phyloP scores from a whole-genome alignment of 2,888 invertebrate species.

The Argyresthia goedartella region DNA sequence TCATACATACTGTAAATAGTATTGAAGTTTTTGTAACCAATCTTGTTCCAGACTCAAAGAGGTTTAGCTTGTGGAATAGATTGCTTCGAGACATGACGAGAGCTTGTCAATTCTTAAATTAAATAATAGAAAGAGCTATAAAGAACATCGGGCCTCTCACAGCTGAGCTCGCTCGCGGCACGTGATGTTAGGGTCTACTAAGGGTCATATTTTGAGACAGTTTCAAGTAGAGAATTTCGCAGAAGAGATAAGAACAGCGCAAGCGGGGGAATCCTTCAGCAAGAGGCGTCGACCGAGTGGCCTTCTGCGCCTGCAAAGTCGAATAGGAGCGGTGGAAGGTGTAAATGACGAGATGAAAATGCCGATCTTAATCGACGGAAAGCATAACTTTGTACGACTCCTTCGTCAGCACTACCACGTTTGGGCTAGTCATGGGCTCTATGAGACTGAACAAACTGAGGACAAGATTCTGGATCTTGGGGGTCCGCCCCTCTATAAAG shows the following conservation, averaged over 20 bases:
- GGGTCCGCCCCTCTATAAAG: slow-evolving; percentile 11
- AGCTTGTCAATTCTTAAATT: too few relatives aligned
- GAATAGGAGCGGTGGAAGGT: not conserved
- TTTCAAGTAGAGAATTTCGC: not conserved
- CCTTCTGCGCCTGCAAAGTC: not conserved
- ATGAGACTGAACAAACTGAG: slow-evolving; percentile 15
- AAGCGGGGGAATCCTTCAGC: not conserved
- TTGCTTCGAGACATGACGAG: too few relatives aligned
- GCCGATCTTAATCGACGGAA: slow-evolving; percentile 10
- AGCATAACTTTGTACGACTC: slow-evolving; percentile 4
- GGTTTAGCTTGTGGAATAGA: too few relatives aligned
- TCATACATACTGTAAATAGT: not conserved
- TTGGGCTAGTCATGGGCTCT: slow-evolving; percentile 8
- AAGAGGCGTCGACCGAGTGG: not conserved
- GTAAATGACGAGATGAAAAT: not conserved
- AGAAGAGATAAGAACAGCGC: not conserved
- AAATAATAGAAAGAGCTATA: too few relatives aligned
- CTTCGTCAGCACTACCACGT: slow-evolving; percentile 12
- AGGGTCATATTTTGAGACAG: not conserved
- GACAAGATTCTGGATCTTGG: slow-evolving; percentile 16
- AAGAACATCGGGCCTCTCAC: not conserved
- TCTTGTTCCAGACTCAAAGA: too few relatives aligned
- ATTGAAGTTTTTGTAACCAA: too few relatives aligned
- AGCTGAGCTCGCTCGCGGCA: not conserved
- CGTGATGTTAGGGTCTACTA: not conserved